Base-by-base conservation (phyloP, 2,113 vertebrate species). In the Sinocyclocheilus anshuiensis region DNA sequence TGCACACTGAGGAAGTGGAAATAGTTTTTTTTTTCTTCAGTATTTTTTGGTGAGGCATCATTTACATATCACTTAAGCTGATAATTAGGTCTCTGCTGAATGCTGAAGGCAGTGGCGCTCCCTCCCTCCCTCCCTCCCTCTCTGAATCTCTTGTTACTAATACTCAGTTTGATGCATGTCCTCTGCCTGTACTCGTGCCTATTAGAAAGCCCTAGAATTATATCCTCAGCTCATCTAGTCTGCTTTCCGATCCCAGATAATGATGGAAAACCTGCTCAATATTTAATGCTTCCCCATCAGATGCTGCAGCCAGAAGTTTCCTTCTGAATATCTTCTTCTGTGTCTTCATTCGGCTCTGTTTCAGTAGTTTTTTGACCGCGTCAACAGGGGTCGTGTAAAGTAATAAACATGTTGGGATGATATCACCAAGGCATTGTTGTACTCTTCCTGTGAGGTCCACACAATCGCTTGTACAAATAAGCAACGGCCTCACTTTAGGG, bases 31-130 rank as follows among this genome's bases (percentile, higher is more conserved):
- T 48, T 48, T 48, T 48, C 22, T 4, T 1, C 45, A 12, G 6
- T 81, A 12, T 81, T 69, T 83, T 18, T 83, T 53, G 86, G 74
- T 87, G 80, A 84, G 86, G 74, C 24, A 65, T 78, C 86, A 69
- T 75, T 67, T 77, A 42, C 61, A 83, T 83, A 83, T 83, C 81
- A 72, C 81, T 83, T 83, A 83, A 83, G 29, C 55, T 20, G 42
- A 33, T 83, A 39, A 78, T 87, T 77, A 71, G 74, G 80, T 77
- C 61, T 77, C 61, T 87, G 22, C 75, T 83, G 78, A 82, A 75
- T 65, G 24, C 74, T 72, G 16, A 69, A 61, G 39, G 29, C 61
- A 80, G 50, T 61, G 16, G 3, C 42, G 4, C 39, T 16, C 5
- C 24, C 26, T 79, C 33, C 15, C n/a, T n/a, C n/a, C n/a, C 57